These are phyloP conservation scores for Leguminivora glycinivorella DNA, from an alignment of 1,140 invertebrate species.

Conservation along the genomic window DNA sequence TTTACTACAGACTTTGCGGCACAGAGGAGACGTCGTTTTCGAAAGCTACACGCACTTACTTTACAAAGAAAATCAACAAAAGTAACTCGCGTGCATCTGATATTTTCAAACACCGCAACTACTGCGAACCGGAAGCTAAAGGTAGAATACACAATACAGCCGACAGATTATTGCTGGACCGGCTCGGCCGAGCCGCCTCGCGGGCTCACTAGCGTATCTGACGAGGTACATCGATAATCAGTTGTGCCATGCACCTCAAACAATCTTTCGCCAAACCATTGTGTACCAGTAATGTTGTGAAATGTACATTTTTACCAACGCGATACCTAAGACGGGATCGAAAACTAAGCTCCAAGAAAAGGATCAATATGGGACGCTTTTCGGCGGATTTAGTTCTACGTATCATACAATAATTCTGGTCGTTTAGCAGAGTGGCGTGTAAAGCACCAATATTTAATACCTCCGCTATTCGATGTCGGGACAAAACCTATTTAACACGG, in stretches of 20 bases:
- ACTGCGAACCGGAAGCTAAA: slow-evolving; percentile 13
- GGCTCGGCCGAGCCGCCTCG: not conserved
- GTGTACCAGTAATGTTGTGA: not conserved
- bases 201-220: not conserved
- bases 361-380: not conserved
- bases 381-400: not conserved
- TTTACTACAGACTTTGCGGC: too few relatives aligned
- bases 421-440: not conserved
- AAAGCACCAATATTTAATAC: not conserved
- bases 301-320: not conserved
- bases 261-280: not conserved
- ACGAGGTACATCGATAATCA: not conserved
- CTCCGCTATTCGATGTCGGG: not conserved
- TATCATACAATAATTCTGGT: not conserved
- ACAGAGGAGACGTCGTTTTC: not conserved
- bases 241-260: not conserved
- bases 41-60: not conserved
- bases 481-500: not conserved
- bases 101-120: slow-evolving; percentile 2
- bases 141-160: slow-evolving; percentile 2
- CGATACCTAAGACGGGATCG: not conserved
- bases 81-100: not conserved
- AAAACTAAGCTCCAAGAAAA: not conserved
- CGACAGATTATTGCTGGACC: slow-evolving; percentile 2
- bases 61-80: not conserved